These are phyloP conservation scores for Thamnophis sirtalis DNA, from an alignment of 2,113 vertebrate species.

Conservation along the genomic window DNA sequence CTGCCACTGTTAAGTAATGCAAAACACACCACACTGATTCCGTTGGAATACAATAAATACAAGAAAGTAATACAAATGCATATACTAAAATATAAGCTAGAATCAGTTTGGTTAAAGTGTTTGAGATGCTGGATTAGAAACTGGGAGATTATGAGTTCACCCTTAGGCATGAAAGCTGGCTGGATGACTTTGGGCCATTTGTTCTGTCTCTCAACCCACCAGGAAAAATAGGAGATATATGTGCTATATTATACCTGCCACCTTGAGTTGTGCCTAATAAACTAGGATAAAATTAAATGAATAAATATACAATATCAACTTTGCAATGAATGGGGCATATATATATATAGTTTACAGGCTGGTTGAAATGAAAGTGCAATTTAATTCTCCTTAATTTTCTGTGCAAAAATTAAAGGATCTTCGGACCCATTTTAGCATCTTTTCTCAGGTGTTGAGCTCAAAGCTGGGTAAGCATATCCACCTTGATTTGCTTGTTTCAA, in stretches of 20 bases:
- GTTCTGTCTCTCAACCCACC: neutral
- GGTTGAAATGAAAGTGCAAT: neutral
- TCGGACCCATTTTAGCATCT: neutral
- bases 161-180: neutral
- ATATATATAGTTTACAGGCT: neutral
- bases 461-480: neutral
- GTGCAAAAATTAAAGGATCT: neutral
- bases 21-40: neutral
- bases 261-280: neutral
- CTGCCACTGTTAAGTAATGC: neutral
- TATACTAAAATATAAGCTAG: neutral
- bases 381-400: neutral
- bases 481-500: neutral
- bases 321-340: neutral
- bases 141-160: neutral
- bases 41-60: neutral
- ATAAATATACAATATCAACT: neutral
- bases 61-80: neutral
- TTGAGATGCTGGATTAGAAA: neutral
- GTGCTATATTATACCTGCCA: neutral
- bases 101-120: neutral
- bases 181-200: neutral
- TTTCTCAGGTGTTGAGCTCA: neutral
- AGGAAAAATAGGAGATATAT: neutral
- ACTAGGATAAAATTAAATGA: neutral